Conservation (phyloP, 2,797 vertebrate genomes). For the Taeniopygia guttata region DNA sequence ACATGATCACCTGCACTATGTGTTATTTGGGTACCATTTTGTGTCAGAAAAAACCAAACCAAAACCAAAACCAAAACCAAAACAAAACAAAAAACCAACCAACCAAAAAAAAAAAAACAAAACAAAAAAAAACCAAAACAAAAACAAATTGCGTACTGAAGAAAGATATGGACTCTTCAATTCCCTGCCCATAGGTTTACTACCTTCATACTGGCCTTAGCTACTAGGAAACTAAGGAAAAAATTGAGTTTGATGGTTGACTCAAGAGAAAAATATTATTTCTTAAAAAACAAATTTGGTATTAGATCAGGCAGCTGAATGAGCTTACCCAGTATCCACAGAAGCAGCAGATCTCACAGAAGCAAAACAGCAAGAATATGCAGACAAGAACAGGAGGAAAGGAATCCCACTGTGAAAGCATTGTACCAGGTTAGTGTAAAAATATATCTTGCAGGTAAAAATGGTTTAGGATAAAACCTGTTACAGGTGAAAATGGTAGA, state of each 20-base stretch:
- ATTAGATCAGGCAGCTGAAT: neutral
- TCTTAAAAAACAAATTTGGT: neutral
- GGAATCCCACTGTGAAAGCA: accelerated
- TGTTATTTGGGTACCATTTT: neutral
- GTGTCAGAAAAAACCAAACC: neutral
- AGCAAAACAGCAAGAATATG: neutral
- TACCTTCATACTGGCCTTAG: neutral
- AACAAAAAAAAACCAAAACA: too few relatives aligned
- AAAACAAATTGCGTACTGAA: neutral
- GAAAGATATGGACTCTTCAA: neutral
- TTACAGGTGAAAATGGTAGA: neutral
- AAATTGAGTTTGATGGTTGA: neutral
- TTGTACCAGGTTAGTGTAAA: neutral
- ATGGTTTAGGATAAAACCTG: neutral
- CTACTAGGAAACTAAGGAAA: neutral
- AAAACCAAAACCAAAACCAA: neutral
- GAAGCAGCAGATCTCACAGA: neutral
- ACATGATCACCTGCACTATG: too few relatives aligned
- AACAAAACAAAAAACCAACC: too few relatives aligned
- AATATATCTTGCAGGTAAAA: neutral
- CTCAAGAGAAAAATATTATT: neutral
- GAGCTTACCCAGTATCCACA: neutral
- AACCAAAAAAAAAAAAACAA: too few relatives aligned
- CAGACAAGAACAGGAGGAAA: neutral
- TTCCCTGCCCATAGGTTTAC: neutral